Evolutionary conservation across 2,113 vertebrate species (phyloP).

Genomic region (Eulemur macaco): DNA sequence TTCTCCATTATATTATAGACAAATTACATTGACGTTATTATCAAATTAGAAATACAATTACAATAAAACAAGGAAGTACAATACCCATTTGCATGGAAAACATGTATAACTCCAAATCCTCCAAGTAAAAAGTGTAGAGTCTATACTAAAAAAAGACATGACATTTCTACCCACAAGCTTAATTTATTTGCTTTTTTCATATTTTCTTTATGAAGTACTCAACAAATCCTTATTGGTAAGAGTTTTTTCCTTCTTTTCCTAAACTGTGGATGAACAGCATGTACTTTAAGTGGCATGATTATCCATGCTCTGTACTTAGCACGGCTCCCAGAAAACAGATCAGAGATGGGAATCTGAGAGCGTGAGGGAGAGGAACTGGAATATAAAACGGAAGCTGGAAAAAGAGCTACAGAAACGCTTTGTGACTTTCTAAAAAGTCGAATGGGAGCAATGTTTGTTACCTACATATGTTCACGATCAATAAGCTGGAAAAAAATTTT

Average conservation of each 20-base stretch:
- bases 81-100: neutral
- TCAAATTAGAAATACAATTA: neutral
- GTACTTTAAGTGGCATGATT: neutral
- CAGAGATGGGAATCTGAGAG: neutral
- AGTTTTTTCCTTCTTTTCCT: neutral
- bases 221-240: neutral
- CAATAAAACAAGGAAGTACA: neutral
- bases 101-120: neutral
- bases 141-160: neutral
- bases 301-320: neutral
- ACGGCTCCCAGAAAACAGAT: neutral
- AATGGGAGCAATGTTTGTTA: neutral
- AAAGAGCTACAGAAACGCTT: neutral
- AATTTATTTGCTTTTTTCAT: neutral
- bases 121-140: neutral
- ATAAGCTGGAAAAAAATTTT: neutral
- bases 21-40: neutral
- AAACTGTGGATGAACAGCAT: neutral
- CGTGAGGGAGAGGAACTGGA: neutral
- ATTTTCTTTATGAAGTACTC: neutral
- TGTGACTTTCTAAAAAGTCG: neutral
- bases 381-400: neutral
- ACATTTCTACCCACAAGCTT: neutral
- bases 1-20: neutral
- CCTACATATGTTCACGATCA: accelerated